phyloP scores from a whole-genome alignment of 2,888 invertebrate species.

The Litoditis marina region DNA sequence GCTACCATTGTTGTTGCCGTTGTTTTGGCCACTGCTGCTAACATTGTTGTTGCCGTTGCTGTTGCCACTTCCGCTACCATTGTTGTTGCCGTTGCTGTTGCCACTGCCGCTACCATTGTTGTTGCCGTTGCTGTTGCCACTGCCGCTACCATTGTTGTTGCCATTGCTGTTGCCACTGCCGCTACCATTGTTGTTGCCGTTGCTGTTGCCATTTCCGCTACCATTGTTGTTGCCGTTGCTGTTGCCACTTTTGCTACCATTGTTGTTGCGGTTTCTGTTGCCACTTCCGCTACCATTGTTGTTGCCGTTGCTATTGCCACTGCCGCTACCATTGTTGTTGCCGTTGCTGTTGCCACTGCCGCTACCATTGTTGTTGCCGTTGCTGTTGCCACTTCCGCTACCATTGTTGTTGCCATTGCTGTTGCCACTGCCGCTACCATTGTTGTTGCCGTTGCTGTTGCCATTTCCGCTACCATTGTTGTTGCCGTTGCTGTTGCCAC shows the following conservation, averaged over 20 bases:
- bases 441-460: too few species aligned
- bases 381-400: too few species aligned
- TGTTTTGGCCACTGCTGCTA: too few species aligned
- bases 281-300: background rate
- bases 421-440: too few species aligned
- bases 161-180: background rate
- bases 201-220: constrained; percentile 1
- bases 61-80: background rate
- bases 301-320: background rate
- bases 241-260: constrained; percentile 1
- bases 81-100: background rate
- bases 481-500: too few species aligned
- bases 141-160: background rate
- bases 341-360: too few species aligned
- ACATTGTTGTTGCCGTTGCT: background rate
- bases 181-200: background rate
- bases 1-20: too few species aligned
- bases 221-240: constrained; percentile 1
- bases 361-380: too few species aligned
- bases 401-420: background rate
- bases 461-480: too few species aligned
- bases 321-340: too few species aligned
- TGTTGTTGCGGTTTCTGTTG: background rate
- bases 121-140: background rate
- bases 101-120: background rate